Percentiles rank a stretch among this genome's conserved stretches.
These are phyloP conservation scores for Sicus ferrugineus DNA, from an alignment of 2,888 invertebrate species.

Conservation along the genomic window DNA sequence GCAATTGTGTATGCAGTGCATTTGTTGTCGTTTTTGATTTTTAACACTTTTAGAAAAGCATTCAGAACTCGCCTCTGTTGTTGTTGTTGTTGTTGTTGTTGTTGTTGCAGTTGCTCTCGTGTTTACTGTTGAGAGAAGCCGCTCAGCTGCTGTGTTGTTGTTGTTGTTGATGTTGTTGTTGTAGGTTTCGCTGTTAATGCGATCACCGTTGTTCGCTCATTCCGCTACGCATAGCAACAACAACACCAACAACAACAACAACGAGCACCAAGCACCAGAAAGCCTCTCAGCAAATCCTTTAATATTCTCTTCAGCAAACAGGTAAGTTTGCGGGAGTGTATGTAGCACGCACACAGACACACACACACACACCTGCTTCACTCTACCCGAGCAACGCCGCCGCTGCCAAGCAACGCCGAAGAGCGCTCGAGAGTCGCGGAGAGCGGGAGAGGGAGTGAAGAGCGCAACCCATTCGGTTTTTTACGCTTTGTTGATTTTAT, in stretches of 20 bases:
- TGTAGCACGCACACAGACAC: not conserved
- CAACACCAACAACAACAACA: not conserved
- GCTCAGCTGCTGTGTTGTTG: not conserved
- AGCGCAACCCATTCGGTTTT: not conserved
- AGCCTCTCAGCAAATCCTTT: not conserved
- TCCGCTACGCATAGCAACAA: not conserved
- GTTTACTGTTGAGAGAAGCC: not conserved
- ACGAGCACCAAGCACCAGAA: too few species aligned
- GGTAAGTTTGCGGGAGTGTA: not conserved
- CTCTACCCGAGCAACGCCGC: too few species aligned
- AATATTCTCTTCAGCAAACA: not conserved
- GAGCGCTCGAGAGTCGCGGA: not conserved
- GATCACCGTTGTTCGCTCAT: not conserved
- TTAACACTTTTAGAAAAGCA: not conserved
- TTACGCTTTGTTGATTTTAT: not conserved
- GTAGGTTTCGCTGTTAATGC: not conserved
- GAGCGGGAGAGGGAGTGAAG: not conserved
- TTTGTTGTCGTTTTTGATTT: not conserved
- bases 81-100: not conserved
- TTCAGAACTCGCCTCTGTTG: not conserved
- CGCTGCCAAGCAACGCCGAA: too few species aligned
- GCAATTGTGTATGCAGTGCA: not conserved
- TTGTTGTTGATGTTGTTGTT: not conserved
- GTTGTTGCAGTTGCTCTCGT: not conserved
- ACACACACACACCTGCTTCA: not conserved